phyloP scores from a whole-genome alignment of 1,140 invertebrate genomes.

The Philaenus spumarius region DNA sequence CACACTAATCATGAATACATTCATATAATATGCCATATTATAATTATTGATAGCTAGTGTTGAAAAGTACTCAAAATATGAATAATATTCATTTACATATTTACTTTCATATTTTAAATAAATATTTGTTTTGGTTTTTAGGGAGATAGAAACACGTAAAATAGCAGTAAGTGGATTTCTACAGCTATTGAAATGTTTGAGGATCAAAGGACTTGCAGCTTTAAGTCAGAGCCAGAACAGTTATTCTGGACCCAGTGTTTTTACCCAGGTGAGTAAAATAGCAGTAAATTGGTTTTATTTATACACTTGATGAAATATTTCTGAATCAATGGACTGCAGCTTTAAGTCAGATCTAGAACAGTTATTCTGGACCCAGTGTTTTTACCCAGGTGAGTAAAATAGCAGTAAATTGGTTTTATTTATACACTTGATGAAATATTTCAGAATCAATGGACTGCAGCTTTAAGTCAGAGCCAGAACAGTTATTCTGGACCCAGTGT shows the following conservation, averaged over 20 bases:
- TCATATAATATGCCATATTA: too few relatives aligned
- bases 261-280: conserved; percentile 23
- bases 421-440: conserved; percentile 45
- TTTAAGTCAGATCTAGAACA: conserved; percentile 40
- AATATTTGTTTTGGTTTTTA: too few relatives aligned
- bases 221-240: conserved; percentile 40
- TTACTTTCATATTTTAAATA: too few relatives aligned
- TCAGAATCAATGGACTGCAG: conserved; percentile 42
- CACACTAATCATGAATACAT: too few relatives aligned
- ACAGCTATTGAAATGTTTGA: conserved; percentile 45
- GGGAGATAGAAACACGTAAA: conserved; percentile 37
- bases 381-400: conserved; percentile 39
- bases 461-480: conserved; percentile 40
- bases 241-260: conserved; percentile 24
- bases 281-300: too few relatives aligned
- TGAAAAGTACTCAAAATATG: too few relatives aligned
- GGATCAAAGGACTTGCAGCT: conserved; percentile 39
- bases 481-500: conserved; percentile 25
- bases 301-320: conserved; percentile 42
- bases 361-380: conserved; percentile 24
- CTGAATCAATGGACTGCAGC: conserved; percentile 40
- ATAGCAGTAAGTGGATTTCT: conserved; percentile 50
- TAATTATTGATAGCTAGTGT: too few relatives aligned
- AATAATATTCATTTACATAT: too few relatives aligned
- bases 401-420: conserved; percentile 48